Base-by-base conservation (phyloP, 2,113 vertebrate genomes). In the Dasyurus viverrinus region DNA sequence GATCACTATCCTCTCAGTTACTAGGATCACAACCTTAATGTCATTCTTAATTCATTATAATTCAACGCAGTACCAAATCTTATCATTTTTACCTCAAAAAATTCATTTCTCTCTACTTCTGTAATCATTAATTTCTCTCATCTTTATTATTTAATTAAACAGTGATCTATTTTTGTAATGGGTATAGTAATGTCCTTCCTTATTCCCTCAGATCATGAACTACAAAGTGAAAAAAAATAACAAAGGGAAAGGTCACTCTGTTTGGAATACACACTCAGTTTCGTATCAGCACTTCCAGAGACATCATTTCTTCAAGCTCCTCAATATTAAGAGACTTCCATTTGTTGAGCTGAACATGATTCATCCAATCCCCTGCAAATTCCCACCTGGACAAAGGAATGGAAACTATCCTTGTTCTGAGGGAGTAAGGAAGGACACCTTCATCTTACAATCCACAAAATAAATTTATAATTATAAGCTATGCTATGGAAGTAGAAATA, bases 111-210 rank as follows among this genome's bases (percentile, higher is more conserved):
- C 68, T 76, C 14, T 6, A n/a, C 36, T 42, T 84, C 8, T 19
- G 8, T 42, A 36, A 84, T 23, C 68, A n/a, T 5, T 16, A n/a
- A 23, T 42, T 42, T 16, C 5, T 84, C 16, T 84, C 68, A 42
- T 6, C 22, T 76, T 16, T 22, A 22, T 42, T 8, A 50, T 50
- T 50, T 84, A 84, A 42, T 84, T 42, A 4, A 23, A n/a, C 23
- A 84, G 19, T 42, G 4, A 84, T n/a, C 68, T 42, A 19, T 47
- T n/a, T 84, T 84, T 22, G 1, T 42, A n/a, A 42, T 84, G 8
- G 16, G 14, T 42, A 14, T 2, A 16, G 4, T 8, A 1, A 25
- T n/a, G 1, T 1, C 30, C 68, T n/a, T 16, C 1, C 3, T 36
- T 76, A 76, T 16, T 1, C 6, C n/a, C 5, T 84, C 36, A 84